Evolutionary conservation across 2,888 invertebrate genomes (phyloP).

Genomic region (Palloptera scutellata): DNA sequence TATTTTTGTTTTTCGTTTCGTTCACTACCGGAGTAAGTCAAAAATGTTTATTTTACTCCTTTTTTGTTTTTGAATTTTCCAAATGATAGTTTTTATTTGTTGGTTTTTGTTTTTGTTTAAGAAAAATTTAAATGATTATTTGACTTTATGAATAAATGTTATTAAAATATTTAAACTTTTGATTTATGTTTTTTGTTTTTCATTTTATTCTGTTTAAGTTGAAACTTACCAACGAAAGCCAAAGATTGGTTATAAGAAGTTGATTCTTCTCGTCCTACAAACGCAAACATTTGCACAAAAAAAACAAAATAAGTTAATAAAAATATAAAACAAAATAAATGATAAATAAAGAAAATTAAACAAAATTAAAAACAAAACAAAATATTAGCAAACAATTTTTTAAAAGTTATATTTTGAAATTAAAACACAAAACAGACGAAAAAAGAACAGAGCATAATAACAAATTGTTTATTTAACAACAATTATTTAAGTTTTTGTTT

Average conservation of each 20-base stretch:
- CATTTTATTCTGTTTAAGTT: constrained; percentile 60
- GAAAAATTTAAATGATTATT: constrained; percentile 43
- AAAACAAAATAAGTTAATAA: constrained; percentile 40
- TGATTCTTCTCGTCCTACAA: constrained; percentile 94
- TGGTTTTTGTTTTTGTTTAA: constrained; percentile 27
- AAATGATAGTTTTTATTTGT: neutral
- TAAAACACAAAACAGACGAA: constrained; percentile 69
- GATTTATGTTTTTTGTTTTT: constrained; percentile 26
- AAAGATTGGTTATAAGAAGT: constrained; percentile 93
- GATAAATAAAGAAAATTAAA: constrained; percentile 38
- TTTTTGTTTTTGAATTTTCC: too few relatives aligned
- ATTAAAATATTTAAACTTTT: constrained; percentile 23
- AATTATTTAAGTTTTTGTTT: constrained; percentile 45
- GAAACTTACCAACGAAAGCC: constrained; percentile 92
- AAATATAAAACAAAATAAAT: constrained; percentile 31
- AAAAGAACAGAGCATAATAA: constrained; percentile 63
- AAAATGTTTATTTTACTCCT: too few relatives aligned
- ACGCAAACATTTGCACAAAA: constrained; percentile 37
- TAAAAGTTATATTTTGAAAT: constrained; percentile 24
- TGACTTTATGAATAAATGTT: constrained; percentile 38
- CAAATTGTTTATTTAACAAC: constrained; percentile 48
- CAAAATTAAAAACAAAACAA: constrained; percentile 23
- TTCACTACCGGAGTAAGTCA: too few relatives aligned
- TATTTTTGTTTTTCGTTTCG: too few relatives aligned
- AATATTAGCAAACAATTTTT: constrained; percentile 11